Base-by-base conservation (phyloP, 2,888 invertebrate species). In the Pteria penguin region DNA sequence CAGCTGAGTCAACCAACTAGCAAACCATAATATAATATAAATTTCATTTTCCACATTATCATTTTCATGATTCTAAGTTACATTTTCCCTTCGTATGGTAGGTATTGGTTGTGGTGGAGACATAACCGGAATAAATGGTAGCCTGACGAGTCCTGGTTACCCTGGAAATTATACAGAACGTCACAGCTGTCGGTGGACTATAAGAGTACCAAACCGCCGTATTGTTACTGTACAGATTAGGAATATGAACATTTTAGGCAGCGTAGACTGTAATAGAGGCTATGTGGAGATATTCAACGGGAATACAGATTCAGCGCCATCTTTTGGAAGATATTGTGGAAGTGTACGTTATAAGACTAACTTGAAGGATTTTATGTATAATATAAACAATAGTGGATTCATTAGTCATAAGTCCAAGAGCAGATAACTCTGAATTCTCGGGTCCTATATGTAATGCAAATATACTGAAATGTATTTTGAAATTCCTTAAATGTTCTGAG, bases 81-180 rank as follows among this genome's bases (percentile, higher is more conserved):
- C n/a, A n/a, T n/a, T n/a, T n/a, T n/a, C n/a, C n/a, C n/a, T n/a
- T n/a, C n/a, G n/a, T n/a, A n/a, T n/a, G n/a, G n/a, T 79, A 88
- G 89, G 86, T 26, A 33, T 85, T 26, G 96, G 96, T 1, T 96
- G 95, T 11, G 92, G 93, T 2, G 89, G 95, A 0, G 92, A 94
- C 66, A 84, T 92, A 4, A 94, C 94, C 0, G 91, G 92, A 0
- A 92, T 94, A 1, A 95, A 96, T 88, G 97, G 97, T 1, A 94
- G 95, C 0, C 94, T 98, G 22, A 94, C 94, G 62, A 97, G 97
- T 1, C 98, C 98, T 0, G 97, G 97, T 69, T 91, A 95, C 69
- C 98, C 98, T 0, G 96, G 96, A 26, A 94, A 94, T 78, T 97
- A 97, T 92, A 97, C 97, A 0, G 94, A 94, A 0, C 95, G 96